Conservation (phyloP, 30 jellyfish, hydroid and myxozoan species). For the Aurelia aurita complex sp. Pacific region DNA sequence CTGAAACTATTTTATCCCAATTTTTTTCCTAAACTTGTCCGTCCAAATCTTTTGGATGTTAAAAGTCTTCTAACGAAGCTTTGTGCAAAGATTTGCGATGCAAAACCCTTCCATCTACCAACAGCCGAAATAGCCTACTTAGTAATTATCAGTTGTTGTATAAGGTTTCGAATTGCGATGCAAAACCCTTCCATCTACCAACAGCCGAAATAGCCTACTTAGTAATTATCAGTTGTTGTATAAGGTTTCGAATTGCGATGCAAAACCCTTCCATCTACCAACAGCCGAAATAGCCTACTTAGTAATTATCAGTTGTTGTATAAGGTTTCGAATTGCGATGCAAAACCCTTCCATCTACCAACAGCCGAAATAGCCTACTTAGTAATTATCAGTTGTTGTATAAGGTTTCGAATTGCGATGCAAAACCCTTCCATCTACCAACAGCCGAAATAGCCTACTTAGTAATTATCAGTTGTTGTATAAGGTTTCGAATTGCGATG, state of each 20-base stretch:
- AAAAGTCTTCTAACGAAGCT: too few species aligned
- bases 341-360: too few species aligned
- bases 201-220: neutral
- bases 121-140: neutral
- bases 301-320: neutral
- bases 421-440: too few species aligned
- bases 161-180: neutral
- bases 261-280: too few species aligned
- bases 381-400: neutral
- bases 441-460: neutral
- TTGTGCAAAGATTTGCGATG: too few species aligned
- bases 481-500: neutral
- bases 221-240: neutral
- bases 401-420: neutral
- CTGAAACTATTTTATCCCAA: too few species aligned
- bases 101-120: too few species aligned
- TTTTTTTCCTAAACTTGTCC: too few species aligned
- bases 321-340: neutral
- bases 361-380: neutral
- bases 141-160: neutral
- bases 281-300: neutral
- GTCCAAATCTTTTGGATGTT: too few species aligned
- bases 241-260: neutral
- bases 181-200: too few species aligned
- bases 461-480: neutral